Base-by-base conservation (phyloP, 2,797 vertebrate species). In the Sebastes trivittatus region DNA sequence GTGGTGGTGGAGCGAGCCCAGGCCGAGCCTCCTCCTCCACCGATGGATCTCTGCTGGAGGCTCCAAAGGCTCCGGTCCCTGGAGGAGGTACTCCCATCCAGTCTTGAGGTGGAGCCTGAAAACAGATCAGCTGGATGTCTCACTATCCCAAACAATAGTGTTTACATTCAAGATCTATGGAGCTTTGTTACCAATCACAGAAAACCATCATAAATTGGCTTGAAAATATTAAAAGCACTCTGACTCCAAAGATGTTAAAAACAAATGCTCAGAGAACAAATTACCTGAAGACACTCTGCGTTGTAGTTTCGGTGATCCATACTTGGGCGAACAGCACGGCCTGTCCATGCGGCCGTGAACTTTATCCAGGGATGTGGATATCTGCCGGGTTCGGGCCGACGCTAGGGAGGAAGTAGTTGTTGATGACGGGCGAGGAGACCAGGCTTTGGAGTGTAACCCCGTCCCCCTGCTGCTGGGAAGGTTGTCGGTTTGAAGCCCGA, bases 1-100 rank as follows among this genome's bases (percentile, higher is more conserved):
- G 98, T 99, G 61, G 98, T 99, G 88, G 98, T 99, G 87, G 98
- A 99, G 30, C 98, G 97, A 11, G 98, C 98, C 98, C 98, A 99
- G 49, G 98, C 98, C 0, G 98, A 99, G 77, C 98, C 98, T 0
- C 97, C 98, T 69, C 97, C 94, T 94, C 97, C 92, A 93, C 93
- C 34, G 0, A 93, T 23, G 69, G 85, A 72, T 83, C 97, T 95
- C 89, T 98, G 97, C 83, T 97, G 96, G 70, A 99, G 96, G 92
- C 96, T 99, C 98, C 98, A 99, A 59, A 98, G 91, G 92, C 97
- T 98, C 65, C 98, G 95, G 82, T 99, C 98, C 92, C 97, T 91
- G 60, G 93, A 93, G 10, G 97, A 94, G 10, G 97, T 86, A 4
- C 71, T 4, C 2, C 93, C 87, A 0, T 99, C 98, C 82, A 99